These are phyloP conservation scores for Argyresthia albistria DNA, from an alignment of 2,888 invertebrate species.

Conservation along the genomic window DNA sequence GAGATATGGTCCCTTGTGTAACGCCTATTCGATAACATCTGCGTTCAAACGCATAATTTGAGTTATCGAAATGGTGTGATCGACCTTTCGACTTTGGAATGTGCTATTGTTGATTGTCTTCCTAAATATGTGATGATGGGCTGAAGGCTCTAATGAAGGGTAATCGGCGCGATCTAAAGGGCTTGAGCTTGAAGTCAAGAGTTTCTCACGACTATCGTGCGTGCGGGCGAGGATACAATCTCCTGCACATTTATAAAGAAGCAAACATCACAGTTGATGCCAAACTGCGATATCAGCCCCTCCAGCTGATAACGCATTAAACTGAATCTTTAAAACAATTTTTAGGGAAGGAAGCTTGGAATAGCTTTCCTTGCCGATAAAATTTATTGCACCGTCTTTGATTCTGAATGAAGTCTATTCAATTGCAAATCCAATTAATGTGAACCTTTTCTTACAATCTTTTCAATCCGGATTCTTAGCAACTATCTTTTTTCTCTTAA, in stretches of 20 bases:
- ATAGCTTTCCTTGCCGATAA: conserved; percentile 30
- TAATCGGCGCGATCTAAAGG: conserved; percentile 15
- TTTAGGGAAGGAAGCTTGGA: conserved; percentile 44
- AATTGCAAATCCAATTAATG: conserved; percentile 49
- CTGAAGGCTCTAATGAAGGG: neutral
- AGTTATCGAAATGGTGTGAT: conserved; percentile 39
- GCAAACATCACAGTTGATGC: neutral
- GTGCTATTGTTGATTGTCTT: conserved; percentile 14
- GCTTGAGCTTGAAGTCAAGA: conserved; percentile 42
- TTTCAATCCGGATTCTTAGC: neutral
- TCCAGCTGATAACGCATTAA: conserved; percentile 24
- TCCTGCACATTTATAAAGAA: neutral
- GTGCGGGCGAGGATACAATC: conserved; percentile 12
- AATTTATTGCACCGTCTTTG: conserved; percentile 56
- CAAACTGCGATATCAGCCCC: neutral
- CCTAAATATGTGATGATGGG: conserved; percentile 7
- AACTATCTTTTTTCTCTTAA: neutral
- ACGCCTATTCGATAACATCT: conserved; percentile 23
- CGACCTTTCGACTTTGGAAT: conserved; percentile 15
- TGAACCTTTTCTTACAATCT: conserved; percentile 27
- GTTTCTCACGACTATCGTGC: conserved; percentile 44
- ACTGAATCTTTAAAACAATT: conserved; percentile 60
- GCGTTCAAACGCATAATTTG: conserved; percentile 20
- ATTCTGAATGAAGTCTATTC: conserved; percentile 48
- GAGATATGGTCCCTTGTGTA: conserved; percentile 14